Base-by-base conservation (phyloP, 1,140 invertebrate species). In the Drosophila kurseongensis region DNA sequence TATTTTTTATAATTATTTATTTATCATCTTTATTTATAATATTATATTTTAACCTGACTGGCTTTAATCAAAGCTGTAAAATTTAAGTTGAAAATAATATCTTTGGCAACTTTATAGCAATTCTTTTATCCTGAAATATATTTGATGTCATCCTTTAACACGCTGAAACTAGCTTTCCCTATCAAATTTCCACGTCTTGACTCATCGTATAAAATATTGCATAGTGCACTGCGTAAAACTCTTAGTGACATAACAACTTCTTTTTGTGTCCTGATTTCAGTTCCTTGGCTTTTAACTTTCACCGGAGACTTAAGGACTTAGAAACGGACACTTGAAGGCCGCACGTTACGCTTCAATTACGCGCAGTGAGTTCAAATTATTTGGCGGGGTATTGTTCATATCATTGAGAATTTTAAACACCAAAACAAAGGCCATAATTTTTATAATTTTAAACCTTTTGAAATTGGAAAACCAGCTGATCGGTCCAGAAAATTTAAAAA, bases 161-260 rank as follows among this genome's bases (percentile, higher is more conserved):
- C 35, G 36, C 29, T 36, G 44, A 50, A 63, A 65, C 44, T 42
- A 38, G 36, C 36, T 55, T 67, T 16, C 23, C 13, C n/a, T 51
- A 68, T 66, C 36, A n/a, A 29, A 35, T 66, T 41, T 50, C 16
- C 29, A 16, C 7, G 16, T 3, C 23, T 40, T 69, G 23, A 68
- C 48, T 45, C 48, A 47, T 68, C 35, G 14, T 16, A 56, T 16
- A 51, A 44, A 41, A 52, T 38, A 44, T 18, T 66, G 61, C 65
- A 45, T 32, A 32, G 1, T 18, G 23, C 1, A 45, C 4, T 27
- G 14, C 14, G n/a, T 14, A 2, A 7, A 61, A 52, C 1, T 52
- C n/a, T 32, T 32, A 41, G 44, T 72, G 68, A 72, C 66, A 72
- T 72, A 72, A 72, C 66, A 50, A 72, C 68, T 71, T 14, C 44